Percentiles rank a stretch among this genome's conserved stretches.
Conservation (phyloP, 2,113 vertebrate genomes). For the Ursus arctos region DNA sequence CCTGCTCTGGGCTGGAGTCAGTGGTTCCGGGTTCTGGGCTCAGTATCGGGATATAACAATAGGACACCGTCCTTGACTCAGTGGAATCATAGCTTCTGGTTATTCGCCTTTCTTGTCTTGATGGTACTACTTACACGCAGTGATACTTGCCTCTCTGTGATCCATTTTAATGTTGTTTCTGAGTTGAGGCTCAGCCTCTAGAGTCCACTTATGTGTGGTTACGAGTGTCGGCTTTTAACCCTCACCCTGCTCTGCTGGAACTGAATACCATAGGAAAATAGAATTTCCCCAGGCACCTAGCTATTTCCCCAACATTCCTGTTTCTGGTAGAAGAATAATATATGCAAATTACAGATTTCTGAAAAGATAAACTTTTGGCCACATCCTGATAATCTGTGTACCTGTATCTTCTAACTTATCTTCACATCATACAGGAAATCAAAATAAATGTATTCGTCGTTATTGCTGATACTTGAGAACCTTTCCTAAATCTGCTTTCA, state of each 20-base stretch:
- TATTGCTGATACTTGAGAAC: neutral
- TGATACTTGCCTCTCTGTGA: neutral
- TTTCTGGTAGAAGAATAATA: slow-evolving; percentile 5
- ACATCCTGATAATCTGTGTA: slow-evolving; percentile 40
- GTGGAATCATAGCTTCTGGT: neutral
- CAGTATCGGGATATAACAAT: neutral
- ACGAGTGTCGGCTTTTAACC: neutral
- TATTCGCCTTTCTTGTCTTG: neutral
- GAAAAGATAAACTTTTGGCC: slow-evolving; percentile 40
- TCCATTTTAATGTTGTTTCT: neutral
- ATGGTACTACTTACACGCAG: neutral
- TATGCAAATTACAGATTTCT: neutral
- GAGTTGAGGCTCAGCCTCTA: neutral
- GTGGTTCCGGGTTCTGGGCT: neutral
- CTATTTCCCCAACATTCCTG: neutral
- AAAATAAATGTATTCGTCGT: neutral
- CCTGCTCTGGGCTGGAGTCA: neutral
- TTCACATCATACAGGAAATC: neutral
- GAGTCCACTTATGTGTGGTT: neutral
- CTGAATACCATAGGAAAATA: neutral
- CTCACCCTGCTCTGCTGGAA: neutral
- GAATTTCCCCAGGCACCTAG: neutral
- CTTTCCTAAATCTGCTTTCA: neutral
- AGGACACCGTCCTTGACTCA: neutral
- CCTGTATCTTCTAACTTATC: neutral